A percentile compares a stretch with the other conserved stretches of the same genome.
Conservation (phyloP, 2,797 vertebrate genomes). For the Tympanoctomys barrerae region DNA sequence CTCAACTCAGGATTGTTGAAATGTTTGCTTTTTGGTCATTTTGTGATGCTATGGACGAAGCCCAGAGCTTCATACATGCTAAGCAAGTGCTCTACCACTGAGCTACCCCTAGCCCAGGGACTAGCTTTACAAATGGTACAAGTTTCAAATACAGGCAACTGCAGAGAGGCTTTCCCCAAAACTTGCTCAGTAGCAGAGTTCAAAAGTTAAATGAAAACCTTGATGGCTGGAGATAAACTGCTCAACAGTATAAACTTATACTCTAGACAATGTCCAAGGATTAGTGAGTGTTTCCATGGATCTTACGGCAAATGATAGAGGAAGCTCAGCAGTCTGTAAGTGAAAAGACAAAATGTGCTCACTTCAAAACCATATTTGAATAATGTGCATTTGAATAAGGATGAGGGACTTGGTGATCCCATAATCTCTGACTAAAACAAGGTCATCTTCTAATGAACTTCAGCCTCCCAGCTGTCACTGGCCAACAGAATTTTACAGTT, state of each 20-base stretch:
- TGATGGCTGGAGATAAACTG: not conserved
- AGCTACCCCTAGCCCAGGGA: not conserved
- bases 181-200: not conserved
- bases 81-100: not conserved
- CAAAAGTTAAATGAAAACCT: not conserved
- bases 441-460: not conserved
- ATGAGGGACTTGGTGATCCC: not conserved
- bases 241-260: not conserved
- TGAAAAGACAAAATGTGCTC: not conserved
- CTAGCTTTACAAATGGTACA: not conserved
- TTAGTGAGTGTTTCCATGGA: not conserved
- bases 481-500: constrained; percentile 14
- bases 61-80: not conserved
- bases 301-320: not conserved
- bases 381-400: not conserved
- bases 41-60: not conserved
- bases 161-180: not conserved
- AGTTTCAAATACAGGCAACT: constrained; percentile 1
- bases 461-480: not conserved
- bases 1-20: not conserved
- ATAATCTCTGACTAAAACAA: constrained; percentile 11
- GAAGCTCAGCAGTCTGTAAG: not conserved
- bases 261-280: not conserved
- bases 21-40: not conserved
- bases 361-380: constrained; percentile 58